Evolutionary conservation across 1,140 invertebrate species (phyloP).

Genomic region (Hyles euphorbiae): DNA sequence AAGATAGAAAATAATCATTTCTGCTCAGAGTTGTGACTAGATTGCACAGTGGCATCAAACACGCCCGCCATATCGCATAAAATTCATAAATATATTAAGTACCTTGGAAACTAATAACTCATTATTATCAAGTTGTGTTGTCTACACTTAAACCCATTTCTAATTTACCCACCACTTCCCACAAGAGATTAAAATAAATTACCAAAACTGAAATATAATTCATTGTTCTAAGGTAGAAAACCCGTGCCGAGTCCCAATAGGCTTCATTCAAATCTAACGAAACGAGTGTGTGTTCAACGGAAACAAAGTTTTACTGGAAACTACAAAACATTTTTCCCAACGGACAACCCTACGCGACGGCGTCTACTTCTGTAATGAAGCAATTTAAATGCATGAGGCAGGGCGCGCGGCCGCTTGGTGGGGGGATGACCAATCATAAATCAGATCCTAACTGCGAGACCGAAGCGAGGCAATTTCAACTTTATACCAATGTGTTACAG

Average conservation of each 20-base stretch:
- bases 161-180: neutral
- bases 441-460: slow-evolving; percentile 26
- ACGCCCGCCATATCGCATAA: too few species aligned
- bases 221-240: neutral
- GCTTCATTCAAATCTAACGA: neutral
- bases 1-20: too few species aligned
- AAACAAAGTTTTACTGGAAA: slow-evolving; percentile 14
- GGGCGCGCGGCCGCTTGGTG: slow-evolving; percentile 65
- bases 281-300: slow-evolving; percentile 5
- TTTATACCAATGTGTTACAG: slow-evolving; percentile 13
- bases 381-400: slow-evolving; percentile 77
- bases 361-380: slow-evolving; percentile 75
- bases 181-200: too few species aligned
- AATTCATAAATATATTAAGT: too few species aligned
- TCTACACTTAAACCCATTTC: too few species aligned
- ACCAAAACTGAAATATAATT: neutral
- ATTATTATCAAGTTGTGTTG: too few species aligned
- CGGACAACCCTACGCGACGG: slow-evolving; percentile 59
- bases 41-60: too few species aligned
- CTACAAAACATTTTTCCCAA: slow-evolving; percentile 42
- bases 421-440: slow-evolving; percentile 34
- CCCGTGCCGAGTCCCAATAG: neutral
- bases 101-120: too few species aligned
- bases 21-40: too few species aligned
- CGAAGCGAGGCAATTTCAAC: slow-evolving; percentile 10